Conservation (phyloP, 30 jellyfish, hydroid and myxozoan species). For the Cassiopea andromeda region DNA sequence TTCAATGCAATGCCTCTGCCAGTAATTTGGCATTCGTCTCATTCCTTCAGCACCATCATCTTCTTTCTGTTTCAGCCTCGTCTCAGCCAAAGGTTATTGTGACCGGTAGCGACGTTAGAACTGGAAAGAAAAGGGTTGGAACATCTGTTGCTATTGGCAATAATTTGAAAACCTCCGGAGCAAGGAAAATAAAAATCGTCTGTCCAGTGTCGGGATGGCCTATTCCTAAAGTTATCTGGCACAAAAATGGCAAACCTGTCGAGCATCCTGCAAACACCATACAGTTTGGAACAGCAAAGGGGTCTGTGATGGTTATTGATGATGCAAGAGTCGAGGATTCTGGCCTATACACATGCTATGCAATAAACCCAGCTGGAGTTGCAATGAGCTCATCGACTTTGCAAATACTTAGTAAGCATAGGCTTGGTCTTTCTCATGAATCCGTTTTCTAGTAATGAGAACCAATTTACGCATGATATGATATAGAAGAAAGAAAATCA, state of each 20-base stretch:
- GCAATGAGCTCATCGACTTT: conserved; percentile 71
- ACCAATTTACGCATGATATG: too few species aligned
- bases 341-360: conserved; percentile 85
- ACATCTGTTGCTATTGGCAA: conserved; percentile 74
- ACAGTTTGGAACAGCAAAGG: conserved; percentile 27
- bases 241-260: conserved; percentile 58
- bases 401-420: conserved; percentile 66
- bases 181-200: conserved; percentile 65
- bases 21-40: too few species aligned
- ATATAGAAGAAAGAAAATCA: too few species aligned
- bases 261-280: conserved; percentile 35
- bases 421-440: not conserved
- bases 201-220: conserved; percentile 90
- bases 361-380: conserved; percentile 89
- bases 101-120: conserved; percentile 44
- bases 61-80: conserved; percentile 52
- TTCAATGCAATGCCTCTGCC: too few species aligned
- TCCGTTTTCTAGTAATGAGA: not conserved
- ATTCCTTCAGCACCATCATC: not conserved
- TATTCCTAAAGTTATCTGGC: conserved; percentile 73
- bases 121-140: conserved; percentile 46
- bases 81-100: conserved; percentile 69
- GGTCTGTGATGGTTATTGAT: conserved; percentile 54
- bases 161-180: conserved; percentile 81
- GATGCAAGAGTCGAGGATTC: conserved; percentile 69